Evolutionary conservation across 2,113 vertebrate species (phyloP), one percentile per base, ranked within the genome.

Genomic region (Equus quagga): DNA sequence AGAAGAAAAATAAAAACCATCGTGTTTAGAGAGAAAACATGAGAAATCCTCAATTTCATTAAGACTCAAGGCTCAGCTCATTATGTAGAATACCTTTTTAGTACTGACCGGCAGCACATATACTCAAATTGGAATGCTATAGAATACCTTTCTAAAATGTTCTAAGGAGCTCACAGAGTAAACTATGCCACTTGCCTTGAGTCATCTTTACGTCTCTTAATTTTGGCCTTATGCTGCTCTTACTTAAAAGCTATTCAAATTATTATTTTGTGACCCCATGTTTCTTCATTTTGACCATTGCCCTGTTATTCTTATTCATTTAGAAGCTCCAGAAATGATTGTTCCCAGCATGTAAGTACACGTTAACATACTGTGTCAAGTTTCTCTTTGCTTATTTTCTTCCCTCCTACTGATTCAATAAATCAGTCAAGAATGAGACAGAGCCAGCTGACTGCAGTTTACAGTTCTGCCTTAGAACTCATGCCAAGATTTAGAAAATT

Each of bases 1-100:
- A 92, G 28, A 97, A 86, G 54, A 73, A 92, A 76, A 87, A 90
- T n/a, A 75, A 82, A 95, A 87, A 33, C 28, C 60, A 46, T 41
- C 8, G 0, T 70, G 62, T 91, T 96, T 89, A 95, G 65, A 89
- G 98, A 95, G 76, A 65, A 98, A 98, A 92, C 14, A 41, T 6
- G 4, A 92, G 94, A 97, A 97, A 93, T 54, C 82, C 7, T 96
- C 46, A 23, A 85, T 91, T 97, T 97, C 46, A 82, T 64, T 82
- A 98, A 79, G 65, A 86, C 51, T 90, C 60, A 31, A 84, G n/a
- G 76, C 94, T 36, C 36, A 49, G 78, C 64, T 92, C 87, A 80
- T 96, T 96, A 60, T 49, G 91, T 72, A 51, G 6, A 4, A 85
- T 75, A 79, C 7, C 49, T 87, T 91, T 88, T 49, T 7, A 14